Base-by-base conservation (phyloP, 2,888 invertebrate species). In the Neoaliturus tenellus region DNA sequence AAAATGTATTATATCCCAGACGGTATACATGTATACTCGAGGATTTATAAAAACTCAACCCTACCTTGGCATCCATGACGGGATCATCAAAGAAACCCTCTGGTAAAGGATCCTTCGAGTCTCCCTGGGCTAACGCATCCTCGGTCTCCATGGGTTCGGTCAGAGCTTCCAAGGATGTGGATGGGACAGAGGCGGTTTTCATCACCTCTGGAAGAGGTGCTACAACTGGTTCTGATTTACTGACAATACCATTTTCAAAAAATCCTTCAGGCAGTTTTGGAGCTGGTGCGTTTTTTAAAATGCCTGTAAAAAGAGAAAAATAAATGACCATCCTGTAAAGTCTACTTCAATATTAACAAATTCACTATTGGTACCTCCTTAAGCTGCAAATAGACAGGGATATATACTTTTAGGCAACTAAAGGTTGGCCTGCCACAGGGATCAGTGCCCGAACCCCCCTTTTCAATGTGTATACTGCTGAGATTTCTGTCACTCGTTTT, bases 1-100 rank as follows among this genome's bases (percentile, higher is more conserved):
- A n/a, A n/a, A n/a, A n/a, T n/a, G n/a, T n/a, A n/a, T n/a, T n/a
- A n/a, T n/a, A n/a, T n/a, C n/a, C n/a, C n/a, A n/a, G n/a, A n/a
- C n/a, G n/a, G n/a, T n/a, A n/a, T n/a, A n/a, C n/a, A n/a, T n/a
- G n/a, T n/a, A n/a, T n/a, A n/a, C n/a, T n/a, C n/a, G n/a, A n/a
- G n/a, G n/a, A n/a, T n/a, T n/a, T n/a, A n/a, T n/a, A n/a, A n/a
- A n/a, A n/a, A n/a, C n/a, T n/a, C 51, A 17, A 51, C n/a, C n/a
- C 90, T 89, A 95, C 95, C 92, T 96, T 97, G 0, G 96, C 96
- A 92, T 96, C 96, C 88, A 94, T 91, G 87, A 95, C 92, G 3
- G 96, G 96, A 90, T 96, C 96, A 92, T 97, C 97, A 90, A 97
- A 97, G 90, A 97, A 97, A 85, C 96, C 96, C 91, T 96, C 96